Evolutionary conservation across 2,113 vertebrate species (phyloP).

Genomic region (Aix galericulata): DNA sequence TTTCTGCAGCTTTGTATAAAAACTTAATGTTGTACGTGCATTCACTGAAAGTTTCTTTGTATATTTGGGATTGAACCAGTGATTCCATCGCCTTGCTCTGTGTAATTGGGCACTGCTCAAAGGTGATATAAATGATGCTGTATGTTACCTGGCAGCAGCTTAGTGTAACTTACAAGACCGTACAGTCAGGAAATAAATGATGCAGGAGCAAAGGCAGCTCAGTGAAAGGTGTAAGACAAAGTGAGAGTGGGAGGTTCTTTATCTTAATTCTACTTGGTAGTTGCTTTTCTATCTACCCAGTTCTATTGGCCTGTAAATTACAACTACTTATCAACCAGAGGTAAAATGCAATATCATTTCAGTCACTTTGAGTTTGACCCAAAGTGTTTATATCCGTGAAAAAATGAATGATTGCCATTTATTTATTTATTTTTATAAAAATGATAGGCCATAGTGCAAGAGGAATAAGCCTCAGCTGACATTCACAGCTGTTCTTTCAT

Average conservation of each 20-base stretch:
- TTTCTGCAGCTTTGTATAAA: not conserved
- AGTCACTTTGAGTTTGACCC: slow-evolving; percentile 69
- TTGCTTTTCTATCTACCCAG: slow-evolving; percentile 56
- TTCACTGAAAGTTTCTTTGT: not conserved
- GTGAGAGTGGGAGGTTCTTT: slow-evolving; percentile 56
- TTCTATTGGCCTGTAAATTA: slow-evolving; percentile 65
- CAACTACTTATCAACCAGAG: slow-evolving; percentile 63
- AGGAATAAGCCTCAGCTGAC: slow-evolving; percentile 52
- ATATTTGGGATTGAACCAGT: not conserved
- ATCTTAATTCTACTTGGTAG: slow-evolving; percentile 65
- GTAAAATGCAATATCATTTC: slow-evolving; percentile 66
- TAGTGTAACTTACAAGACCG: slow-evolving; percentile 26
- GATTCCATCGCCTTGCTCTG: not conserved
- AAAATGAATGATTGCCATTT: slow-evolving; percentile 46
- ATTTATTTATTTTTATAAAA: slow-evolving; percentile 60
- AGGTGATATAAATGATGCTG: slow-evolving; percentile 45
- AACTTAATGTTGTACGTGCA: not conserved
- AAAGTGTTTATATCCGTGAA: slow-evolving; percentile 54
- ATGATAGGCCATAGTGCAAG: slow-evolving; percentile 50
- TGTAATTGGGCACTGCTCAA: not conserved
- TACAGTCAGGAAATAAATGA: slow-evolving; percentile 56
- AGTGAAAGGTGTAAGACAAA: slow-evolving; percentile 58
- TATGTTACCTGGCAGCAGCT: slow-evolving; percentile 53
- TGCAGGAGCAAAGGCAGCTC: slow-evolving; percentile 55
- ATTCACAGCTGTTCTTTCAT: slow-evolving; percentile 54